Evolutionary conservation across 1,140 invertebrate genomes (phyloP).

Genomic region (Neotoxoptera formosana): DNA sequence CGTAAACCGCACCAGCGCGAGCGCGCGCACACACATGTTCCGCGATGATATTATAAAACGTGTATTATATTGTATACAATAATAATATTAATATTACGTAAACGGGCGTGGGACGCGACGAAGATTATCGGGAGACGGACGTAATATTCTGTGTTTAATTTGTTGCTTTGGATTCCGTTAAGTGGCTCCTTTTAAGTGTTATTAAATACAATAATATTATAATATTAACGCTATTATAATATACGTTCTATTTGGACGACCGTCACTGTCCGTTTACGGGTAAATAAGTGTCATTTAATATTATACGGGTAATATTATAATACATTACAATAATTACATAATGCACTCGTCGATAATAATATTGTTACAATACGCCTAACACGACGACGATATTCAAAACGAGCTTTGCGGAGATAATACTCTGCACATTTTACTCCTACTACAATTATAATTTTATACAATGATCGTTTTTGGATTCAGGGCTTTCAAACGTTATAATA

Average conservation of each 20-base stretch:
- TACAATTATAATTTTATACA: no score
- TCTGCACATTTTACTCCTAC: neutral
- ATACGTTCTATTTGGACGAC: neutral
- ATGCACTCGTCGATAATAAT: neutral
- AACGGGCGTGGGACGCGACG: neutral
- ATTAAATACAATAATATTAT: neutral
- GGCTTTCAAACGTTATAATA: no score
- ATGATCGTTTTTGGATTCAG: no score
- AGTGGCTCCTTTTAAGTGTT: neutral
- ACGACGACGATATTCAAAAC: neutral
- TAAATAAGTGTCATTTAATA: neutral
- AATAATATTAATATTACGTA: neutral
- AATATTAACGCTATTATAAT: no score
- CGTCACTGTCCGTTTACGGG: neutral
- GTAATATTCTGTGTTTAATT: neutral
- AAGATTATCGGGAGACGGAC: slow-evolving; percentile 9
- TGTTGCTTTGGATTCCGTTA: neutral
- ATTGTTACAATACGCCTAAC: neutral
- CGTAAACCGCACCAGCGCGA: neutral
- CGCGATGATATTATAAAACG: neutral
- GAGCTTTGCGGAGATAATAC: neutral
- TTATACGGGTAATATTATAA: neutral
- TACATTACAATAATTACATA: neutral
- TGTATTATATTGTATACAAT: neutral
- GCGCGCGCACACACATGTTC: neutral